Base-by-base conservation (phyloP, 2,113 vertebrate species). In the Synodontis membranacea region DNA sequence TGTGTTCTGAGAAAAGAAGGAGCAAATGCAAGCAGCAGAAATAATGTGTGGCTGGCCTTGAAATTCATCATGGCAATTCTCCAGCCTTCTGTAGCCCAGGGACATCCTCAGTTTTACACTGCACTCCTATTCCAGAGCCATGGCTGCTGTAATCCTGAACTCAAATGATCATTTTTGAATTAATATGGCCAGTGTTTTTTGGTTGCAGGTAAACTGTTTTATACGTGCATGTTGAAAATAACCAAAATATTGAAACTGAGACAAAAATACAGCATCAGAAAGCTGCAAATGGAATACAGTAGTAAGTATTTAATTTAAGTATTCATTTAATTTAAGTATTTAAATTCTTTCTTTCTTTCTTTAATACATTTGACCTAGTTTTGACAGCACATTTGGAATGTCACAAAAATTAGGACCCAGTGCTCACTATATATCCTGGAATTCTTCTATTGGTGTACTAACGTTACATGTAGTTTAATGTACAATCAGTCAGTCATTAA, bases 21-120 rank as follows among this genome's bases (percentile, higher is more conserved):
- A 92, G 91, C 88, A 92, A 92, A 93, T 90, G 90, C 93, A 93
- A 90, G 91, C 89, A 89, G 93, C 52, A 91, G 93, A 94, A 93
- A 91, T 93, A 94, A 94, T 93, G 88, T 89, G 90, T 87, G 90
- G 92, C 93, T 95, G 92, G 91, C 92, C 93, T 90, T 92, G 92
- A 92, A 93, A 92, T 93, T 94, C 93, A 94, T 94, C 93, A 93
- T 93, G 92, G 92, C 93, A 94, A 91, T 93, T 91, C 90, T 94
- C 93, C 93, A 93, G 87, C 89, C 90, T 76, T 90, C 88, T 90
- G 90, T 93, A 93, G 93, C 94, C 92, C 90, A 90, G 87, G 90
- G 93, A 23, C 68, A 91, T 92, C 90, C 88, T 93, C 92, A 92
- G 56, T 93, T 93, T 94, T 93, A 93, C 92, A 91, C 92, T 93